Conservation (phyloP, 2,888 invertebrate genomes). For the Blastobasis lacticolella region DNA sequence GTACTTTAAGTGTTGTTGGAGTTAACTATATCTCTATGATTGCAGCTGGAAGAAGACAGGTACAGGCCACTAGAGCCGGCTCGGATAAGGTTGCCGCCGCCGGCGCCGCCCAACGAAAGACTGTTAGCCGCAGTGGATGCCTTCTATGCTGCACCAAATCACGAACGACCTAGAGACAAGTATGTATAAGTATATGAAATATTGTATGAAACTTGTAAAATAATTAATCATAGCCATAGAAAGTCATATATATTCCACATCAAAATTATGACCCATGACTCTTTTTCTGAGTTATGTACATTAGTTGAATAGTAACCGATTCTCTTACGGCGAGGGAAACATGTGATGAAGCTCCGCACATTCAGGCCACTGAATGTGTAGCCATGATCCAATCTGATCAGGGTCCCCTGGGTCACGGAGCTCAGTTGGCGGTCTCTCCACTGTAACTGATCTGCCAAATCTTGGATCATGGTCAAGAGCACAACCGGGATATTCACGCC, state of each 20-base stretch:
- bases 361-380: too few relatives aligned
- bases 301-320: too few relatives aligned
- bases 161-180: constrained; percentile 96
- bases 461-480: too few relatives aligned
- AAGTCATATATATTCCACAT: background rate
- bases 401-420: too few relatives aligned
- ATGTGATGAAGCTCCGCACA: too few relatives aligned
- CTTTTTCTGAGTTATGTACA: too few relatives aligned
- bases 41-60: constrained; percentile 87
- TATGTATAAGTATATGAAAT: constrained; percentile 36
- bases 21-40: background rate
- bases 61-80: constrained; percentile 93
- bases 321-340: too few relatives aligned
- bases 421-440: too few relatives aligned
- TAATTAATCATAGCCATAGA: background rate
- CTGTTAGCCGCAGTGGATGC: constrained; percentile 95
- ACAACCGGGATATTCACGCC: background rate
- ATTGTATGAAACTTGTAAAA: background rate
- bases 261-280: background rate
- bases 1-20: too few relatives aligned
- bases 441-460: too few relatives aligned
- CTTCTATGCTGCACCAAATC: constrained; percentile 95
- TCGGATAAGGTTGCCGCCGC: constrained; percentile 93
- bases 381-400: too few relatives aligned
- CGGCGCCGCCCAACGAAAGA: constrained; percentile 95